Base-by-base conservation (phyloP, 2,797 vertebrate genomes). In the Bovichtus diacanthus region DNA sequence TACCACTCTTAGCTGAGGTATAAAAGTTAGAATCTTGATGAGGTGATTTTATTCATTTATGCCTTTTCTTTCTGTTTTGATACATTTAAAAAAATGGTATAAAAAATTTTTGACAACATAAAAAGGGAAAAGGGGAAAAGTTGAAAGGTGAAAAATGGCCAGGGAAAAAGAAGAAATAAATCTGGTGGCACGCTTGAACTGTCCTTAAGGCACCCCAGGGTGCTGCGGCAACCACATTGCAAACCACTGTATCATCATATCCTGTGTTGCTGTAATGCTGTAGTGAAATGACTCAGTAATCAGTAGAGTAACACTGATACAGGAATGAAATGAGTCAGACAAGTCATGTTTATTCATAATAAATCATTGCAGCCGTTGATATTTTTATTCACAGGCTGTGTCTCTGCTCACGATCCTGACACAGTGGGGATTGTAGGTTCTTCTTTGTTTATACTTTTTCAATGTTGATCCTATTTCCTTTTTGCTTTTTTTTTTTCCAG, bases 331-430 rank as follows among this genome's bases (percentile, higher is more conserved):
- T 71, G n/a, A 83, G 62, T 83, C 70, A 59, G 29, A 25, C 7
- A 15, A 75, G 38, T 60, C 46, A 60, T 75, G 31, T 53, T 70
- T 73, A 66, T 47, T 75, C 63, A 83, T 66, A n/a, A 51, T 36
- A 64, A 60, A 71, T 67, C n/a, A 38, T 47, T 21, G 16, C 31
- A 66, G 54, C 31, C 18, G 21, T 61, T 64, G 27, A 49, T 19
- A n/a, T 27, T 62, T 41, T 43, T 10, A 34, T 58, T 70, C 47
- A 76, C 31, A 72, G n/a, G 63, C 43, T 43, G 34, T 7, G 12
- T 69, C 64, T 69, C 16, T 58, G 41, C 21, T 66, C 50, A 46
- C 67, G 61, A 58, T 62, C 39, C 49, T 65, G 41, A 54, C 36
- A 49, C 29, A 47, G 27, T 38, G 44, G 36, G 47, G 34, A 59